phyloP scores from a whole-genome alignment of 2,888 invertebrate genomes.

The Drepanosiphum platanoidis region DNA sequence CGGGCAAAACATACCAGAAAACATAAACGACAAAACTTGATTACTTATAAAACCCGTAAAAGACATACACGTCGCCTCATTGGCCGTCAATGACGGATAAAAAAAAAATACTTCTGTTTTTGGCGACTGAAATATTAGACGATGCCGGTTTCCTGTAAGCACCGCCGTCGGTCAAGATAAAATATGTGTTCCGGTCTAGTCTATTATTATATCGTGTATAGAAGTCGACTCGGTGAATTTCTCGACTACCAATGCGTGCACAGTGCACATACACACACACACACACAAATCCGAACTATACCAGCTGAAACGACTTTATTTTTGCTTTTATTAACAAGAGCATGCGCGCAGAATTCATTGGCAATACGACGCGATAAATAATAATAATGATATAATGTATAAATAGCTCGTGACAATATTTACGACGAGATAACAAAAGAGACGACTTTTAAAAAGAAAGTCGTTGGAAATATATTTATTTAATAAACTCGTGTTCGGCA shows the following conservation, averaged over 20 bases:
- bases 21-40: no score
- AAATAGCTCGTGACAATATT: no score
- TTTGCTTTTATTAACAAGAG: background rate
- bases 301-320: background rate
- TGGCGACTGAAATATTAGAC: background rate
- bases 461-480: no score
- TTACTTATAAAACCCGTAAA: no score
- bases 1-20: no score
- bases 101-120: background rate
- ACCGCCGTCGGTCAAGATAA: constrained; percentile 15
- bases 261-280: background rate
- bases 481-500: no score
- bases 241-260: constrained; percentile 5
- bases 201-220: background rate
- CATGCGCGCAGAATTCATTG: background rate
- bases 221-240: background rate
- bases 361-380: background rate
- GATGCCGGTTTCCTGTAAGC: background rate
- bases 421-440: no score
- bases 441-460: no score
- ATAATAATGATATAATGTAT: no score
- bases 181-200: constrained; percentile 36
- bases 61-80: background rate
- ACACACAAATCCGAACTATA: background rate
- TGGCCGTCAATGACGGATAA: background rate